Conservation (phyloP, 2,113 vertebrate species). For the Todiramphus saurophagus region DNA sequence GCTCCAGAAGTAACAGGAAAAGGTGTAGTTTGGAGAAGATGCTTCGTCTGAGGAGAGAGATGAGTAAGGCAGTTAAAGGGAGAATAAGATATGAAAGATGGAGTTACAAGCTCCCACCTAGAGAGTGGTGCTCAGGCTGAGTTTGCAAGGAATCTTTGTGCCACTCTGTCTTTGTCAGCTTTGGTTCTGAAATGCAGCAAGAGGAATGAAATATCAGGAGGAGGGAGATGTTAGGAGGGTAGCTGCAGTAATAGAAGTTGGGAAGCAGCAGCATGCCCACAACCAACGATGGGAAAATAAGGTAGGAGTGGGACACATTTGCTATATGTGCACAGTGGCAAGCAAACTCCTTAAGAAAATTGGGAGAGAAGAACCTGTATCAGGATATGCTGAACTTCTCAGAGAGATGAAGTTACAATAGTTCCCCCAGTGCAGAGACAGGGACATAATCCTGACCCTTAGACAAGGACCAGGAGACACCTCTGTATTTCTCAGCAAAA, state of each 20-base stretch:
- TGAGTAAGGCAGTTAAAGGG: neutral
- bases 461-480: neutral
- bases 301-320: neutral
- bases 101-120: neutral
- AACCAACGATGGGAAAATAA: neutral
- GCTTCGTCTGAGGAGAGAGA: neutral
- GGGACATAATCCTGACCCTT: neutral
- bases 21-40: neutral
- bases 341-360: neutral
- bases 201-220: neutral
- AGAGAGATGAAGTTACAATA: neutral
- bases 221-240: neutral
- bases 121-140: neutral
- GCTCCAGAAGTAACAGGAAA: neutral
- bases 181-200: neutral
- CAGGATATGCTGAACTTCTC: neutral
- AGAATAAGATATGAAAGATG: neutral
- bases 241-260: neutral
- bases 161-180: neutral
- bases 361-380: neutral
- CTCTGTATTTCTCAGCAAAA: neutral
- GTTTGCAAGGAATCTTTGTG: neutral
- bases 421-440: neutral
- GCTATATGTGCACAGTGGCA: neutral
- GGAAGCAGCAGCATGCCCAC: neutral